phyloP scores from a whole-genome alignment of 2,113 vertebrate genomes.

The Hydropotes inermis region DNA sequence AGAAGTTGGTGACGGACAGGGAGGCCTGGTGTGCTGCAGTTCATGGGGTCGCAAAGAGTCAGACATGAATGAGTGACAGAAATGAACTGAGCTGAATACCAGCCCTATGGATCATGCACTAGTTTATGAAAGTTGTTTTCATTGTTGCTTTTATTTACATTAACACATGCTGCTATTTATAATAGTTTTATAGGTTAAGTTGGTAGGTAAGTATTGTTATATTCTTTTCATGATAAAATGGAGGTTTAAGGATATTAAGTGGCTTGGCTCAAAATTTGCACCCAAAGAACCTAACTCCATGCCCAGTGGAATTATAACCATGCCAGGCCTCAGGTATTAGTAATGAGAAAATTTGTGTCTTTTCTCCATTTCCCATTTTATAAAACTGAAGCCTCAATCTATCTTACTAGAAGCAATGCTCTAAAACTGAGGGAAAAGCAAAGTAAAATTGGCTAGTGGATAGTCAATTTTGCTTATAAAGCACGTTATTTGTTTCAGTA shows the following conservation, averaged over 20 bases:
- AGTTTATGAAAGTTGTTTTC: neutral
- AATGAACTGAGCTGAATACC: neutral
- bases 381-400: neutral
- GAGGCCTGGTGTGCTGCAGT: neutral
- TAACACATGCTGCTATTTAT: neutral
- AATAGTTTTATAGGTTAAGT: neutral
- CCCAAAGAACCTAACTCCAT: neutral
- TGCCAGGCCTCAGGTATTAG: neutral
- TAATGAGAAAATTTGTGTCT: neutral
- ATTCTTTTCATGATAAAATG: neutral
- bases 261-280: neutral
- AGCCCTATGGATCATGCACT: neutral
- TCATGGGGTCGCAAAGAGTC: neutral
- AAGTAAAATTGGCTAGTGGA: neutral
- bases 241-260: neutral
- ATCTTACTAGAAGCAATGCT: neutral
- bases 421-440: neutral
- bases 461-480: neutral
- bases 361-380: neutral
- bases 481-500: neutral
- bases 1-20: neutral
- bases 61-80: fast-evolving
- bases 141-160: neutral
- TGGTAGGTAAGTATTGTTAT: neutral
- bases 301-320: neutral